Percentiles rank a stretch among this genome's conserved stretches.
phyloP scores from a whole-genome alignment of 2,888 invertebrate genomes.

The Sipha maydis region DNA sequence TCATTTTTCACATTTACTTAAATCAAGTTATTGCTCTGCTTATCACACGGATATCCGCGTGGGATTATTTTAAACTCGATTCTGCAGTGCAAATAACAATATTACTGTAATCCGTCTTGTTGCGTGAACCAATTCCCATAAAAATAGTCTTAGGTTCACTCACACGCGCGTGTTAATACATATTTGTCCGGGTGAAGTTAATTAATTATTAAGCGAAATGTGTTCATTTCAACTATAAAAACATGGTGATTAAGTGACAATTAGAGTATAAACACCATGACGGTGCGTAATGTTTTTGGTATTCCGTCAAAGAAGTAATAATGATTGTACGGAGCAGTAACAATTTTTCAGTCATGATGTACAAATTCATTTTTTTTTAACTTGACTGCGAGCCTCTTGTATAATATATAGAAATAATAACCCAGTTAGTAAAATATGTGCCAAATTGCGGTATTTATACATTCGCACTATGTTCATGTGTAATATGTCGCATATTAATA shows the following conservation, averaged over 20 bases:
- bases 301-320: constrained; percentile 17
- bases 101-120: neutral
- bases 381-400: neutral
- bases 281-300: constrained; percentile 17
- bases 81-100: neutral
- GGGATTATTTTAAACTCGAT: constrained; percentile 22
- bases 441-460: neutral
- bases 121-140: neutral
- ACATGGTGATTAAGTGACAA: constrained; percentile 2
- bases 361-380: neutral
- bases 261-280: constrained; percentile 8
- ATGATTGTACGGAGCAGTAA: neutral
- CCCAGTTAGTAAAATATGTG: too few relatives aligned
- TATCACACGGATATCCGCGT: neutral
- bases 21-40: neutral
- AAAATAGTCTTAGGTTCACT: neutral
- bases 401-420: neutral
- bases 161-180: neutral
- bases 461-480: neutral
- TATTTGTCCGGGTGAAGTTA: neutral
- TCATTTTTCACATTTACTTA: neutral
- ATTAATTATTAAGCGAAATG: neutral
- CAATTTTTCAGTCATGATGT: neutral
- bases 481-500: neutral
- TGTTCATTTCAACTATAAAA: neutral